Percentiles rank a stretch among this genome's conserved stretches.
Conservation (phyloP, 1,140 invertebrate species). For the Heliconius melpomene region DNA sequence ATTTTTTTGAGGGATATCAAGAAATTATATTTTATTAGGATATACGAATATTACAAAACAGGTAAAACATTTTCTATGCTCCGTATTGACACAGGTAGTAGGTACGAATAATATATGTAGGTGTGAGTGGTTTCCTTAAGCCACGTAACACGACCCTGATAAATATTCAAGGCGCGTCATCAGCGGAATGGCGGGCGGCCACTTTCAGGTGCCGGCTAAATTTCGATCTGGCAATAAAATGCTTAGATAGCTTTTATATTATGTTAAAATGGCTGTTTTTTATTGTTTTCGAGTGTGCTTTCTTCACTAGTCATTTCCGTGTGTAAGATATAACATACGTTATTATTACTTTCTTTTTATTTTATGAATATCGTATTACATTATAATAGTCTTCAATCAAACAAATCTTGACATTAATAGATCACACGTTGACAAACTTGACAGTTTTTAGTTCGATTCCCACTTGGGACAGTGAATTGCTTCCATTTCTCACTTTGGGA, state of each 20-base stretch:
- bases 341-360: not conserved
- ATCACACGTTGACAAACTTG: no score
- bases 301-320: not conserved
- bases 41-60: not conserved
- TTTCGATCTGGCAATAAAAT: slow-evolving; percentile 24
- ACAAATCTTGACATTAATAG: not conserved
- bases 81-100: not conserved
- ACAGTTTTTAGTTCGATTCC: no score
- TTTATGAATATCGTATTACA: not conserved
- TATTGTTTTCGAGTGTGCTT: not conserved
- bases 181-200: slow-evolving; percentile 16
- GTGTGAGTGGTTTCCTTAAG: slow-evolving; percentile 5
- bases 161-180: slow-evolving; percentile 24
- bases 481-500: no score
- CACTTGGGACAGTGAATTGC: no score
- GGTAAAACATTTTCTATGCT: not conserved
- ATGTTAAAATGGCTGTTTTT: slow-evolving; percentile 5
- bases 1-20: not conserved
- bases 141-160: slow-evolving; percentile 13
- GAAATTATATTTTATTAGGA: not conserved
- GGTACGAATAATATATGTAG: not conserved
- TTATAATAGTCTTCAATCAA: not conserved
- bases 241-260: slow-evolving; percentile 27
- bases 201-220: slow-evolving; percentile 27
- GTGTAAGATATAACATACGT: not conserved